Base-by-base conservation (phyloP, 30 jellyfish, hydroid and myxozoan species). In the Mastigias papua region DNA sequence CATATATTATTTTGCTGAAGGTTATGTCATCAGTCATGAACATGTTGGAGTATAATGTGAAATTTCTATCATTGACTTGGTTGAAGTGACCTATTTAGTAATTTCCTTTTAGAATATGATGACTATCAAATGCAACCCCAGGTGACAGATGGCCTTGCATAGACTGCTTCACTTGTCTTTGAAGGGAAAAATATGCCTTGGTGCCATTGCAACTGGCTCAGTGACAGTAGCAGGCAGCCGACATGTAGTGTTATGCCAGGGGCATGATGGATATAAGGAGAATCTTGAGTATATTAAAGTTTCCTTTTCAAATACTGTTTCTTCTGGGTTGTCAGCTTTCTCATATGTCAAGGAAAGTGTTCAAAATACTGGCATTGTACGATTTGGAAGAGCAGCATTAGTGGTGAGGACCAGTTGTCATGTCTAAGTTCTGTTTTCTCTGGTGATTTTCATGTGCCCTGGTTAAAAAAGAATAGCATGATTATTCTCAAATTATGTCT, bases 341-440 rank as follows among this genome's bases (percentile, higher is more conserved):
- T 58, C 57, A 34, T 8, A 17, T 64, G 60, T 69, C 78, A 69
- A 67, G 30, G 90, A 88, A 64, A 46, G 71, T 58, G 69, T 84
- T 54, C 78, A 65, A 9, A 90, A 85, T 34, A 86, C 97, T 42
- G 90, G 91, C 5, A 30, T 93, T 33, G 82, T 93, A 68, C 58
- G 98, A 63, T 93, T 93, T 88, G 98, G 98, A 23, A 88, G 98
- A 48, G 97, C 98, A 65, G 97, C 97, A 33, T 28, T 35, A 48
- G 50, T 63, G 34, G 81, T 51, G 48, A 32, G 88, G 20, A 21
- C 1, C 29, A 49, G 27, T 11, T 35, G 23, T 15, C 64, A 15
- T 46, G 20, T 20, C 27, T 48, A 15, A 72, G 17, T 25, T 25
- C 48, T 48, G 2, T 34, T 34, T n/a, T 54, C 2, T 54, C 27